Evolutionary conservation across 2,888 invertebrate species (phyloP).

Genomic region (Noctua comes): DNA sequence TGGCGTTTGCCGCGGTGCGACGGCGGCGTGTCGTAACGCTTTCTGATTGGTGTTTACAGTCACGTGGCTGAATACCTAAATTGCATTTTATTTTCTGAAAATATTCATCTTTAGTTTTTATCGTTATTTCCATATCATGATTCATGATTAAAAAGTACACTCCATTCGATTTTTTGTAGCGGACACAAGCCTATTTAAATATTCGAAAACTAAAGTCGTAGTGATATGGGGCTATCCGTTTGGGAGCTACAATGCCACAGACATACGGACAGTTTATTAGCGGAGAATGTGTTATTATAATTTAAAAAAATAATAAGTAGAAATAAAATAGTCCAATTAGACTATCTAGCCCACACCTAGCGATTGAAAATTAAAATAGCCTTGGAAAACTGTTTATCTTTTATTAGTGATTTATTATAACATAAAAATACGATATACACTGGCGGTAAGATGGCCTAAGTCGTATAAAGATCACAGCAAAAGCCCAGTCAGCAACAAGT

Average conservation of each 20-base stretch:
- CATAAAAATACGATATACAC: neutral
- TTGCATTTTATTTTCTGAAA: too few species aligned
- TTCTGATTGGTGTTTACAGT: too few species aligned
- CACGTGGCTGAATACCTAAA: too few species aligned
- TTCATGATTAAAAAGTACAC: too few species aligned
- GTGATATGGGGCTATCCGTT: neutral
- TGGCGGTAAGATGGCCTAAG: neutral
- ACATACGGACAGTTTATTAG: neutral
- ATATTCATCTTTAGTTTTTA: too few species aligned
- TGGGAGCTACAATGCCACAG: neutral
- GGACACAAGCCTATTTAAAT: too few species aligned
- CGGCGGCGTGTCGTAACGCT: too few species aligned
- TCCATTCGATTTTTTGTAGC: too few species aligned
- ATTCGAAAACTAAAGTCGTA: neutral
- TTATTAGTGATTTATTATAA: conserved; percentile 5
- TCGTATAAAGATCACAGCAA: neutral
- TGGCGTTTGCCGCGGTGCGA: too few species aligned
- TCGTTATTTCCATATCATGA: too few species aligned
- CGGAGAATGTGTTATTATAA: neutral
- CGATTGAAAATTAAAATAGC: neutral
- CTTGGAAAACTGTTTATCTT: neutral
- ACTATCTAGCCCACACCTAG: too few species aligned
- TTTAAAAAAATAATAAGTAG: neutral
- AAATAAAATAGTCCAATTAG: neutral
- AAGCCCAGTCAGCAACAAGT: conserved; percentile 1